These are phyloP conservation scores for Liasis olivaceus DNA, from an alignment of 2,797 vertebrate species.

Conservation along the genomic window DNA sequence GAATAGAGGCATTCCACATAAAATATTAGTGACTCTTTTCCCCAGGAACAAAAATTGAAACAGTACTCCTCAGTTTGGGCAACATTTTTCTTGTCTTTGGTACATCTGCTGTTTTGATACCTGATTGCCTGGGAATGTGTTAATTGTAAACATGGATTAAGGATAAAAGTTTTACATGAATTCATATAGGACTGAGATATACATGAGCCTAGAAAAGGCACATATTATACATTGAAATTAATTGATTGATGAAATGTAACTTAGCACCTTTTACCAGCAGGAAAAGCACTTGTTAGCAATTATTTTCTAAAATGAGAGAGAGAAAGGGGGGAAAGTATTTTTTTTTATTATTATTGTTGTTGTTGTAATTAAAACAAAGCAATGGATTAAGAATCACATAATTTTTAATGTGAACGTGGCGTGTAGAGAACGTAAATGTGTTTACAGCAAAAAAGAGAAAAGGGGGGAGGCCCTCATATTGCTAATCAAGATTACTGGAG, in stretches of 20 bases:
- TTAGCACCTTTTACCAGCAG: constrained; percentile 33
- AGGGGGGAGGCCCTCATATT: constrained; percentile 47
- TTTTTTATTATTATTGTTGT: constrained; percentile 44
- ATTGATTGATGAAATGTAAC: constrained; percentile 44
- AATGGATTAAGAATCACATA: constrained; percentile 62
- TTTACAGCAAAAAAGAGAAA: constrained; percentile 62
- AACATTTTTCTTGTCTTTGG: not conserved
- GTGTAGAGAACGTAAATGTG: not conserved
- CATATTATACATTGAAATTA: constrained; percentile 16
- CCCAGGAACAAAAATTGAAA: not conserved
- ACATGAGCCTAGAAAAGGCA: constrained; percentile 5
- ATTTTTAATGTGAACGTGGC: constrained; percentile 58
- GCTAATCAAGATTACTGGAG: constrained; percentile 73
- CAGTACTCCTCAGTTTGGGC: not conserved
- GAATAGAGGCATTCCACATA: not conserved
- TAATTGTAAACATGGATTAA: not conserved
- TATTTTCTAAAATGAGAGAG: constrained; percentile 55
- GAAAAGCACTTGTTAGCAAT: constrained; percentile 51
- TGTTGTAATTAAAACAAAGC: constrained; percentile 66
- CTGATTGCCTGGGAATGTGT: constrained; percentile 9
- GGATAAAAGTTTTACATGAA: constrained; percentile 7
- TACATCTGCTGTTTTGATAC: constrained; percentile 2
- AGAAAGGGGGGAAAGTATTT: not conserved
- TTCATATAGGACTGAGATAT: constrained; percentile 15
- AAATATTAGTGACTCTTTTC: not conserved